These are phyloP conservation scores for Mellilla xanthometata DNA, from an alignment of 2,888 invertebrate genomes.

Conservation along the genomic window DNA sequence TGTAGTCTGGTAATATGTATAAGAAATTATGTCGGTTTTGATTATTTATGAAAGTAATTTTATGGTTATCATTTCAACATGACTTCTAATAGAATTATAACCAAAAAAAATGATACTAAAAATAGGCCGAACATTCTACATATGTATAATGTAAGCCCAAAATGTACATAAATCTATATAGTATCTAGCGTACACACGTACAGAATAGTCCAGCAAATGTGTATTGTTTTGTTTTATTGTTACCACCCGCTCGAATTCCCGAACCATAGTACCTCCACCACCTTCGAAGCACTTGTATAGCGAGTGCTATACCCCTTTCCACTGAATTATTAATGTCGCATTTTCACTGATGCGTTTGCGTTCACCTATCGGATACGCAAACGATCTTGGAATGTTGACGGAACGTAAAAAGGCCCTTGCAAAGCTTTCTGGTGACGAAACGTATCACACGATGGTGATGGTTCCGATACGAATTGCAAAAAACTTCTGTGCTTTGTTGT, in stretches of 20 bases:
- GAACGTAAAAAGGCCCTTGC: slow-evolving; percentile 57
- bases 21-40: too few relatives aligned
- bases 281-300: background rate
- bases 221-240: slow-evolving; percentile 16
- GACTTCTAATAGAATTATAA: too few relatives aligned
- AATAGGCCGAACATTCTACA: too few relatives aligned
- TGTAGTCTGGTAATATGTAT: too few relatives aligned
- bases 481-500: too few relatives aligned
- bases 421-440: background rate
- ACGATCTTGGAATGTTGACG: slow-evolving; percentile 43
- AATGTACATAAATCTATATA: too few relatives aligned
- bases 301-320: slow-evolving; percentile 12
- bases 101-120: too few relatives aligned
- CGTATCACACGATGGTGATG: background rate
- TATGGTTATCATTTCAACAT: too few relatives aligned
- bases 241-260: background rate
- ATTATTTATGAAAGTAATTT: too few relatives aligned
- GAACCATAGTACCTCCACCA: slow-evolving; percentile 6
- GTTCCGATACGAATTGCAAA: slow-evolving; percentile 5
- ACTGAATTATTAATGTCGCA: slow-evolving; percentile 60
- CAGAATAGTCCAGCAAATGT: slow-evolving; percentile 5
- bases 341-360: slow-evolving; percentile 60
- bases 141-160: too few relatives aligned
- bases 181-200: too few relatives aligned
- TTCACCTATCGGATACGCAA: slow-evolving; percentile 53